Evolutionary conservation across 2,888 invertebrate species (phyloP).

Genomic region (Amblyjoppa proteus): DNA sequence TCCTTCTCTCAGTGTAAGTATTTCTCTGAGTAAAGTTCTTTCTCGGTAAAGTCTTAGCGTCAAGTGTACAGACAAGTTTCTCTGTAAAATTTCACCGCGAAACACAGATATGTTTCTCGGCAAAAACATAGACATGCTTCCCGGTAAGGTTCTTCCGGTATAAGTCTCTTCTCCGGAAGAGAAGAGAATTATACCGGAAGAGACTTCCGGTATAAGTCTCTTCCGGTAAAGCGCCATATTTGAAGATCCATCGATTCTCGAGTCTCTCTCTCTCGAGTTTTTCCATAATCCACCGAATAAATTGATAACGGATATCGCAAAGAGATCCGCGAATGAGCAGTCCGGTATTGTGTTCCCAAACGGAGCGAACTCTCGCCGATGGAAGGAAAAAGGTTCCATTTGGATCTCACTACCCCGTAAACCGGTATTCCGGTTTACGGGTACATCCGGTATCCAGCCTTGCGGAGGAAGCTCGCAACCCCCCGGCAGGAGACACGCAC

Average conservation of each 20-base stretch:
- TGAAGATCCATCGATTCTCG: not conserved
- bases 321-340: constrained; percentile 23
- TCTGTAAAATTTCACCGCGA: no score
- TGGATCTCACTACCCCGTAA: constrained; percentile 60
- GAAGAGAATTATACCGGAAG: no score
- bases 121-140: no score
- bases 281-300: constrained; percentile 3
- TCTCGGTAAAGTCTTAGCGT: no score
- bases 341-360: not conserved
- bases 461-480: constrained; percentile 50
- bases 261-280: not conserved
- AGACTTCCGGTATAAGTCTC: not conserved
- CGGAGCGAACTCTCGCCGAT: not conserved
- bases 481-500: constrained; percentile 27
- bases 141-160: not conserved
- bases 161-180: not conserved
- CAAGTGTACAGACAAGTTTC: no score
- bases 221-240: not conserved
- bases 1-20: no score
- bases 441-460: constrained; percentile 76
- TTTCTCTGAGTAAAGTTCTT: no score
- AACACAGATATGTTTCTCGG: no score
- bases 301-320: constrained; percentile 40
- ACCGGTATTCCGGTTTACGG: constrained; percentile 75
- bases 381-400: not conserved